Base-by-base conservation (phyloP, 2,113 vertebrate species). In the Penelope pileata region DNA sequence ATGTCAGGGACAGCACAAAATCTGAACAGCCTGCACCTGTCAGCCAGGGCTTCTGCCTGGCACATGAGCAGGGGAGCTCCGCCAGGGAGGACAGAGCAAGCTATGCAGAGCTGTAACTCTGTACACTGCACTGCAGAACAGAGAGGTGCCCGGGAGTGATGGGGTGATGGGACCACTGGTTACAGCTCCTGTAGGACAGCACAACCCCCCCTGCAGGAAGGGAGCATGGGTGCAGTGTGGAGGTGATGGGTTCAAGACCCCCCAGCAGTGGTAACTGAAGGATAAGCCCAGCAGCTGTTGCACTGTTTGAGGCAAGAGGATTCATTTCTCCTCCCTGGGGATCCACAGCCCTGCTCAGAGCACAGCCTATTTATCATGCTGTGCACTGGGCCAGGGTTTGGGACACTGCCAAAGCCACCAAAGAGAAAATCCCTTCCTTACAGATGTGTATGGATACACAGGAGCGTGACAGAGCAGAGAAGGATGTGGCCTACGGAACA, bases 151-250 rank as follows among this genome's bases (percentile, higher is more conserved):
- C 15, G 50, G 47, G 14, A 15, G 18, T 27, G 13, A 62, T 24
- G 16, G 21, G 19, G 38, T 10, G 24, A 29, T 32, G n/a, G 12
- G 43, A 22, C 24, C 0, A 0, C 36, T 40, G 24, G 50, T 64
- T 47, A 59, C 63, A 53, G 48, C 40, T 83, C 34, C 40, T 54
- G 10, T 26, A 26, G 43, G 51, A 45, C 29, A 42, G 47, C 16
- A 16, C 53, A 38, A 30, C 59, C 70, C 19, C 45, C 59, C 43
- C 45, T 29, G 59, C 1, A 2, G 40, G 60, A 47, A 54, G 10
- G 13, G 42, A 19, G 16, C 3, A 27, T 45, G 23, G 36, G 22
- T 26, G 1, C 14, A 13, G 36, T 36, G 16, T 40, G 38, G 69
- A 88, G 29, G 24, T 36, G 43, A 11, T 12, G 24, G 27, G 12